Base-by-base conservation (phyloP, 30 jellyfish, hydroid and myxozoan genomes). In the Turritopsis dohrnii region DNA sequence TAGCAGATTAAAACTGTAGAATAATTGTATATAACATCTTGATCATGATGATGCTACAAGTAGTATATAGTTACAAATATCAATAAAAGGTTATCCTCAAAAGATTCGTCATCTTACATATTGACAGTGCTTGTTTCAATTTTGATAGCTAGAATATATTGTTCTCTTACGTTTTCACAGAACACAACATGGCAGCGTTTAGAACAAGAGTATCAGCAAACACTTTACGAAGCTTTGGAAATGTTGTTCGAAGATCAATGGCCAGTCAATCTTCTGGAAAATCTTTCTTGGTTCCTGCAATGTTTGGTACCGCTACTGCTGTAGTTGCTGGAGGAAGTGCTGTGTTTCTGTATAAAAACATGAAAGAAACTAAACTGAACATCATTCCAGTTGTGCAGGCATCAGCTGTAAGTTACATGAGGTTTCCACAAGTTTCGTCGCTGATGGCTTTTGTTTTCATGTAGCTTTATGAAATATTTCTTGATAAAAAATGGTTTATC, bases 351-450 rank as follows among this genome's bases (percentile, higher is more conserved):
- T 80, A 80, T 52, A 16, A 65, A 22, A 23, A 53, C 24, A 31
- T 53, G 82, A 80, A 53, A 52, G 60, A 80, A 23, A 26, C 29
- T 84, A 54, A 31, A n/a, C 60, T 53, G 0, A 60, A 52, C 17
- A 22, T 80, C 79, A 29, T 80, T 18, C 87, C 87, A 16, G 84
- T 53, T 26, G 53, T 80, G 9, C 82, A 80, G 24, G 87, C 87
- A 17, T 80, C 87, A 9, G 87, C 87, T 30, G 87, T 80, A 80
- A 80, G 87, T 41, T 41, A 3, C 60, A 41, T 41, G 60, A 41
- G 60, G 60, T 41, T 41, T 41, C 60, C 60, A 41, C 60, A 41
- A 41, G 60, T 41, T 41, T 41, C 60, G 13, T 5, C 9, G 60
- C 13, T 41, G 60, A 41, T 41, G 60, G 13, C 13, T 41, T 3